These are phyloP conservation scores for Gymnothorax javanicus DNA, from an alignment of 2,797 vertebrate genomes.

Conservation along the genomic window DNA sequence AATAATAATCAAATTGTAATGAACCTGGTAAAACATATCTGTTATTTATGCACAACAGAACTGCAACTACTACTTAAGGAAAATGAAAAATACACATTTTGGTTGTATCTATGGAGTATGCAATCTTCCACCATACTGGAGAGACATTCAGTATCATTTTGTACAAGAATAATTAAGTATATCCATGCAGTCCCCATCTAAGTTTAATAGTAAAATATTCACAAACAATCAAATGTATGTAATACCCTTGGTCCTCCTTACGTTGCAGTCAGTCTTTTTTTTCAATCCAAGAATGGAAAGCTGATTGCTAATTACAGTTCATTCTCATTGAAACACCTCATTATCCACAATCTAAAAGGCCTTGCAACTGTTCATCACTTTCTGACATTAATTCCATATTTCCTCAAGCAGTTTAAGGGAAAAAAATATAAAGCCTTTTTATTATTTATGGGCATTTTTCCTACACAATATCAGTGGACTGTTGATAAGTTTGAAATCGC, in stretches of 20 bases:
- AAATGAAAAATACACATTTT: too few species aligned
- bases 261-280: not conserved
- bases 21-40: not conserved
- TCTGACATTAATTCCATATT: constrained; percentile 19
- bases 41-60: not conserved
- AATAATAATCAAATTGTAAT: not conserved
- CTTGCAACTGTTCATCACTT: not conserved
- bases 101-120: not conserved
- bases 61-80: not conserved
- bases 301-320: constrained; percentile 14
- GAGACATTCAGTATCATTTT: not conserved
- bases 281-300: not conserved
- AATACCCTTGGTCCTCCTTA: not conserved
- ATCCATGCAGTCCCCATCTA: not conserved
- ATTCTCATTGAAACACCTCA: constrained; percentile 2
- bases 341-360: constrained; percentile 17
- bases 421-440: constrained; percentile 8
- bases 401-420: not conserved
- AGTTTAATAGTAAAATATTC: not conserved
- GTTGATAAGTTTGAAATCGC: too few species aligned
- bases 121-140: not conserved
- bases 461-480: not conserved
- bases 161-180: not conserved
- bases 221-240: not conserved
- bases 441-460: not conserved